phyloP scores from a whole-genome alignment of 2,113 vertebrate genomes.

The Trematomus loennbergii region DNA sequence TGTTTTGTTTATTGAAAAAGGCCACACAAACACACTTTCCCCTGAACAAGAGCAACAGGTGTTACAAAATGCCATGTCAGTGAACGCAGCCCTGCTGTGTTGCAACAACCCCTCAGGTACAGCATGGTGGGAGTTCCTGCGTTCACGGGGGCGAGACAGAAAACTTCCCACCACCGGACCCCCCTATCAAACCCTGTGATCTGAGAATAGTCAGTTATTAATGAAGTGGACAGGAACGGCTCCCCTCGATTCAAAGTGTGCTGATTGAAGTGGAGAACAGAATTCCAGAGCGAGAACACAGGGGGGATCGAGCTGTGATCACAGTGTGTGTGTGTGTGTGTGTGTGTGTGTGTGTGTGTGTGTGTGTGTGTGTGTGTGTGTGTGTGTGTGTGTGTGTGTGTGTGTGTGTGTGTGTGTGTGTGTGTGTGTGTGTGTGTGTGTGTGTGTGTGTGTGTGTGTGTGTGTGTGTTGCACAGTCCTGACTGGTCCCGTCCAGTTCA shows the following conservation, averaged over 20 bases:
- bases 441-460: slow-evolving; percentile 29
- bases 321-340: slow-evolving; percentile 62
- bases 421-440: slow-evolving; percentile 29
- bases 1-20: too few relatives aligned
- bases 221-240: slow-evolving; percentile 74
- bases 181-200: slow-evolving; percentile 71
- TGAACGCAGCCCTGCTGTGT: slow-evolving; percentile 22
- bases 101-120: slow-evolving; percentile 66
- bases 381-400: slow-evolving; percentile 54
- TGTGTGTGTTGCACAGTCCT: slow-evolving; percentile 47
- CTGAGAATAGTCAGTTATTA: slow-evolving; percentile 76
- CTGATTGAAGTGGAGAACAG: slow-evolving; percentile 75
- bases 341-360: slow-evolving; percentile 37
- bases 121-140: slow-evolving; percentile 78
- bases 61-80: slow-evolving; percentile 44
- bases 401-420: slow-evolving; percentile 50
- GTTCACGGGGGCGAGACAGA: slow-evolving; percentile 35
- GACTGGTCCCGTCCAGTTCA: slow-evolving; percentile 53
- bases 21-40: slow-evolving; percentile 3
- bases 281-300: slow-evolving; percentile 59
- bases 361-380: slow-evolving; percentile 18
- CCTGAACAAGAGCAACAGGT: slow-evolving; percentile 74
- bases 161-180: slow-evolving; percentile 52
- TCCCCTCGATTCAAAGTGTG: slow-evolving; percentile 64
- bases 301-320: slow-evolving; percentile 73